These are phyloP conservation scores for Cetonia aurata DNA, from an alignment of 2,888 invertebrate genomes.

Conservation along the genomic window DNA sequence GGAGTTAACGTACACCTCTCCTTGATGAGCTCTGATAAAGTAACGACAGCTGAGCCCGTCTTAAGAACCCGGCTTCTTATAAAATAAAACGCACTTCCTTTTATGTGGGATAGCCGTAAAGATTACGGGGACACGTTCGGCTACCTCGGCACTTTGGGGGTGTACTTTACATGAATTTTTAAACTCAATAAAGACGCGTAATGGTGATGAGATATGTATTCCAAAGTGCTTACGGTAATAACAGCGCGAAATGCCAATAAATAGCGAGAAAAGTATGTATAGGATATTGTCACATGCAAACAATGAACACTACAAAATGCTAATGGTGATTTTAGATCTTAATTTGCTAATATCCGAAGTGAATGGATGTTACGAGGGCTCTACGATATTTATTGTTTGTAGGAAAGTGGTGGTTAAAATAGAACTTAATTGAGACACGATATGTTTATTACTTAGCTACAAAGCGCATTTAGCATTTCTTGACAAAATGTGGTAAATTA, in stretches of 20 bases:
- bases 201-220: conserved; percentile 10
- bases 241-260: not conserved
- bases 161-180: conserved; percentile 31
- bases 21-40: conserved; percentile 57
- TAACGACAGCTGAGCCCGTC: conserved; percentile 59
- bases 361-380: no score
- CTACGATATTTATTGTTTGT: no score
- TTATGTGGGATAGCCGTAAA: conserved; percentile 35
- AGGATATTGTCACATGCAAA: no score
- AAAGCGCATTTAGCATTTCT: no score
- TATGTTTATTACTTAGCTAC: no score
- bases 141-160: conserved; percentile 16
- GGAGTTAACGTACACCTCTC: conserved; percentile 50
- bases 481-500: no score
- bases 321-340: no score
- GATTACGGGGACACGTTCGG: conserved; percentile 29
- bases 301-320: no score
- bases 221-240: conserved; percentile 9
- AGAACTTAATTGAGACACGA: no score
- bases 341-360: no score
- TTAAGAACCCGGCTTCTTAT: conserved; percentile 30
- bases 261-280: no score
- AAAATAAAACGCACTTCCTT: conserved; percentile 36
- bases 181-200: conserved; percentile 2
- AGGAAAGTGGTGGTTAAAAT: no score